A percentile compares a stretch with the other conserved stretches of the same genome.
phyloP scores from a whole-genome alignment of 2,113 vertebrate genomes.

The Pao palembangensis region DNA sequence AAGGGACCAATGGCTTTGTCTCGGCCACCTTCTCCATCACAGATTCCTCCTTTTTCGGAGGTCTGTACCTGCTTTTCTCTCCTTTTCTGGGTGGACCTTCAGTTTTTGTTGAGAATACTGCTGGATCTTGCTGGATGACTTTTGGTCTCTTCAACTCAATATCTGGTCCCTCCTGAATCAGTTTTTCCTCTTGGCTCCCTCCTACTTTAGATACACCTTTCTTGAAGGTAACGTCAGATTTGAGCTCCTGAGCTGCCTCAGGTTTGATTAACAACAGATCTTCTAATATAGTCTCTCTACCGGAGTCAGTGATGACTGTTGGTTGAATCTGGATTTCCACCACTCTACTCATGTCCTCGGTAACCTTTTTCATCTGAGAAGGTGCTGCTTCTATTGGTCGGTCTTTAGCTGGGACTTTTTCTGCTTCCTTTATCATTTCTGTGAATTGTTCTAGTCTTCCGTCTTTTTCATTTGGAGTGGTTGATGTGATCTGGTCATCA shows the following conservation, averaged over 20 bases:
- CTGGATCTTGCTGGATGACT: background rate
- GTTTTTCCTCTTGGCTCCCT: background rate
- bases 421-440: background rate
- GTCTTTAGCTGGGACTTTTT: background rate
- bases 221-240: background rate
- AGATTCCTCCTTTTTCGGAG: slow-evolving; percentile 8
- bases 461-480: background rate
- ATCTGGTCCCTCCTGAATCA: slow-evolving; percentile 24
- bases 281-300: background rate
- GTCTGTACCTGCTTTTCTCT: background rate
- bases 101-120: background rate
- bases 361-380: background rate
- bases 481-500: background rate
- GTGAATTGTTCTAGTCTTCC: slow-evolving; percentile 8
- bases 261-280: slow-evolving; percentile 1
- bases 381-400: background rate
- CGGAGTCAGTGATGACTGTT: background rate
- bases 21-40: slow-evolving; percentile 5
- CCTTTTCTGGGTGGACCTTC: background rate
- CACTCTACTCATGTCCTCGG: background rate
- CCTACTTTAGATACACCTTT: background rate
- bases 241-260: slow-evolving; percentile 1
- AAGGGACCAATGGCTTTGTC: slow-evolving; percentile 4
- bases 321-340: background rate
- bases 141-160: slow-evolving; percentile 10